Evolutionary conservation across 2,888 invertebrate genomes (phyloP), one percentile per base, ranked within the genome.

Genomic region (Keiferia lycopersicella): DNA sequence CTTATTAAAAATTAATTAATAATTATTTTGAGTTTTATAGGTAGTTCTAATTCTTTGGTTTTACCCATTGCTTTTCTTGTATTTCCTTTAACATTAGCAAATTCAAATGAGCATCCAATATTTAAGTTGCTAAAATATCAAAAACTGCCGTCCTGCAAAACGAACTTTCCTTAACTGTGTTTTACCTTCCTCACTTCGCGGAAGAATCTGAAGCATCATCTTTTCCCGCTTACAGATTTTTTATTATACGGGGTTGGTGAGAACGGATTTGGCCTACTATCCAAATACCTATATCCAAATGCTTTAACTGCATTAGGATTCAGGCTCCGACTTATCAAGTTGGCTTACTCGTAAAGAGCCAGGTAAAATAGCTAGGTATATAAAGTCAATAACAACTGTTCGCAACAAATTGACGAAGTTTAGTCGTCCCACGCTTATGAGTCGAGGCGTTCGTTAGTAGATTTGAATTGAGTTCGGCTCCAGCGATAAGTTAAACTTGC

Each of bases 381-480:
- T 63, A 60, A 62, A 64, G 70, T 73, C 74, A 70, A 72, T 72
- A 71, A 72, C 71, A 68, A 73, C 65, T 72, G 73, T 69, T 70
- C 70, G 69, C 71, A 73, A 75, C 76, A 69, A 73, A 74, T 76
- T 71, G 71, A 73, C 70, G 65, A 71, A 73, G 73, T 76, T 75
- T 66, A 66, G 65, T 65, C 72, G 73, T 73, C 71, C 69, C 69
- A 67, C 70, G 69, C 73, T 80, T 79, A 78, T 77, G 73, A 76
- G 77, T 75, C 71, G 75, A 75, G 76, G 79, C 75, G 77, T 66
- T 79, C 80, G 82, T 83, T 81, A 79, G 75, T 72, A 70, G 77
- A 79, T 83, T 81, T 75, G 77, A 83, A 81, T 81, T 73, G 68
- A 74, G 74, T 72, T 66, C 65, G 67, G 62, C 67, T 68, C 68